Conservation (phyloP, 2,113 vertebrate genomes). For the Amphiprion ocellaris region DNA sequence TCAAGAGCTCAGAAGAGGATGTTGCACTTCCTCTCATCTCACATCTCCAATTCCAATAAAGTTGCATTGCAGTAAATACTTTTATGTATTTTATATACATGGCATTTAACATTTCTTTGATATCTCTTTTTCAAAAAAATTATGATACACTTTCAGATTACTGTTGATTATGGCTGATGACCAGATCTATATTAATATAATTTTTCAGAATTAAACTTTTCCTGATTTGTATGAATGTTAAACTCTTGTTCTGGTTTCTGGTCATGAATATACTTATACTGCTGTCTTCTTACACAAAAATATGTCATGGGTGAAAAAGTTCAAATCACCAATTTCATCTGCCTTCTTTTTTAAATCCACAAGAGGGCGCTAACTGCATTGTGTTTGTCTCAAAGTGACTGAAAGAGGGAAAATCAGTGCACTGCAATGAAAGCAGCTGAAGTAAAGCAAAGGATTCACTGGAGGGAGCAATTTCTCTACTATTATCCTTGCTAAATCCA, state of each 20-base stretch:
- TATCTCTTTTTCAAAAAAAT: no score
- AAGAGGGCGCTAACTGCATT: slow-evolving; percentile 29
- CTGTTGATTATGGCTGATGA: no score
- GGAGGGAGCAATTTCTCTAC: slow-evolving; percentile 48
- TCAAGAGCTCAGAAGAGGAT: slow-evolving; percentile 42
- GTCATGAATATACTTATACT: no score
- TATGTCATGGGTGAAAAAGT: no score
- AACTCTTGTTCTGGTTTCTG: background rate
- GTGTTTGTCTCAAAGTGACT: slow-evolving; percentile 3
- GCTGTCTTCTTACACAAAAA: no score
- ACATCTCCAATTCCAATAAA: background rate
- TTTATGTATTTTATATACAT: background rate
- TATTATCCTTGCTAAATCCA: background rate
- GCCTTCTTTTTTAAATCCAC: slow-evolving; percentile 20
- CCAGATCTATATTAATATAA: no score
- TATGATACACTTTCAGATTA: no score
- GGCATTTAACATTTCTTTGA: background rate
- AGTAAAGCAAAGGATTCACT: slow-evolving; percentile 30
- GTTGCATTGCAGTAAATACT: no score
- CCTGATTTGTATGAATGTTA: no score
- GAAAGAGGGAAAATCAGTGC: background rate
- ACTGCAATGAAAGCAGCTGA: background rate
- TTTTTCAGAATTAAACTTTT: no score
- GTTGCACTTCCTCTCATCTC: slow-evolving; percentile 58
- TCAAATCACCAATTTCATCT: no score